Evolutionary conservation across 2,888 invertebrate genomes (phyloP).

Genomic region (Pandemis heparana): DNA sequence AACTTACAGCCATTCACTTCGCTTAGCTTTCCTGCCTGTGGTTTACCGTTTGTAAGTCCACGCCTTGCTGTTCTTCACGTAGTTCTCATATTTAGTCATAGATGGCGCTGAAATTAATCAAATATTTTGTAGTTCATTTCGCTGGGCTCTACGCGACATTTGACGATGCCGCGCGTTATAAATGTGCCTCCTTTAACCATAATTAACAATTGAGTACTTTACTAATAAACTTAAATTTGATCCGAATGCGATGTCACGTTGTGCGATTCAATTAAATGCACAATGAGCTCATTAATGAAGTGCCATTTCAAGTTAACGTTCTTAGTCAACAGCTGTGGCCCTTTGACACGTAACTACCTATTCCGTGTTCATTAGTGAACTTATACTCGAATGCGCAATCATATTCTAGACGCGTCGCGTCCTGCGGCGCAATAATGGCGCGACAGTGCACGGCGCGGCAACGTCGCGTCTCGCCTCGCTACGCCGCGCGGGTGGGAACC

Average conservation of each 20-base stretch:
- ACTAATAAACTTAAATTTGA: not conserved
- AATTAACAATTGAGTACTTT: not conserved
- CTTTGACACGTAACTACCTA: not conserved
- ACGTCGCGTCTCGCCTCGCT: constrained; percentile 52
- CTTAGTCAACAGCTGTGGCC: not conserved
- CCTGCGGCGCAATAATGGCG: constrained; percentile 12
- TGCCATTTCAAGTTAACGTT: not conserved
- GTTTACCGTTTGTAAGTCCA: not conserved
- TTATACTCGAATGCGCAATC: not conserved
- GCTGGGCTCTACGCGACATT: not conserved
- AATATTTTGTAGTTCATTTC: not conserved
- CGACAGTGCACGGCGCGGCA: constrained; percentile 49
- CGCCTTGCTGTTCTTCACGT: not conserved
- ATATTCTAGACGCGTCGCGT: constrained; percentile 3
- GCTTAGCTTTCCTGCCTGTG: not conserved
- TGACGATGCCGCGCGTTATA: not conserved
- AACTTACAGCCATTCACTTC: not conserved
- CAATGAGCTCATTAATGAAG: too few relatives aligned
- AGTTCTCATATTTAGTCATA: constrained; percentile 1
- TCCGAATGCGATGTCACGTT: not conserved
- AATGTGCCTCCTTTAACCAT: not conserved
- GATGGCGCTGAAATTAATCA: constrained; percentile 26
- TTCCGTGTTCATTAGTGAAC: not conserved
- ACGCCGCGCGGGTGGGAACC: constrained; percentile 9
- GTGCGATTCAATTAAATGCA: too few relatives aligned